Conservation (phyloP, 2,888 invertebrate species). For the Caenorhabditis imperialis region DNA sequence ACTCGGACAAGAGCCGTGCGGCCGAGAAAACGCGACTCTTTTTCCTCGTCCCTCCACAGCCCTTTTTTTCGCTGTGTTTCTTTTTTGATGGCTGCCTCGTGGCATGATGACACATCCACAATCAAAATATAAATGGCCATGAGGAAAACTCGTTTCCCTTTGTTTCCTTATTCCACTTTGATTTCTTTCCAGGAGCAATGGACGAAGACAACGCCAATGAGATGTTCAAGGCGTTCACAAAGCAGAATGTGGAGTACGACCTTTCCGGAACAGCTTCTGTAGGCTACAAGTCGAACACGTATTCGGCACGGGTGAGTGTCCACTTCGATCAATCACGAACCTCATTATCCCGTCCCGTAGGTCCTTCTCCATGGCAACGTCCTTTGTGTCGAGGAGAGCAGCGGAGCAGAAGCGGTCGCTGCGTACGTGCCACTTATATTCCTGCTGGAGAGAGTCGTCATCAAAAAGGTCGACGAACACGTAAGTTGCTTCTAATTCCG, state of each 20-base stretch:
- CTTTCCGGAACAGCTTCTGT: conserved; percentile 37
- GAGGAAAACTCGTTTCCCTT: conserved; percentile 2
- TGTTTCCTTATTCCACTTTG: not conserved
- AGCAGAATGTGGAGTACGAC: conserved; percentile 43
- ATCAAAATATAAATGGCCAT: too few relatives aligned
- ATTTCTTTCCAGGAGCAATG: conserved; percentile 56
- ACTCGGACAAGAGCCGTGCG: conserved; percentile 21
- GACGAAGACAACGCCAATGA: conserved; percentile 78
- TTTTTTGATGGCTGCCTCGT: conserved; percentile 2
- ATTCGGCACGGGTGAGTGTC: conserved; percentile 53
- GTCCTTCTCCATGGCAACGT: conserved; percentile 60
- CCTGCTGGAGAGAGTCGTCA: conserved; percentile 67
- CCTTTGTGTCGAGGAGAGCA: conserved; percentile 56
- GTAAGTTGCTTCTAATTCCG: conserved; percentile 8
- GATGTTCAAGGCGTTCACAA: conserved; percentile 67
- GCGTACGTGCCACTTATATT: conserved; percentile 71
- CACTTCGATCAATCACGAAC: conserved; percentile 1
- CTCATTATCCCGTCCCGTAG: conserved; percentile 11
- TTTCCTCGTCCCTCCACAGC: conserved; percentile 29
- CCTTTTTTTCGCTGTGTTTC: conserved; percentile 3
- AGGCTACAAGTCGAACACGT: conserved; percentile 48
- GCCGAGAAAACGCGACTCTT: conserved; percentile 2
- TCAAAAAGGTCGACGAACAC: conserved; percentile 56
- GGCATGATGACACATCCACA: conserved; percentile 19
- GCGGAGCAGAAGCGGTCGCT: conserved; percentile 56